Evolutionary conservation across 2,888 invertebrate genomes (phyloP).

Genomic region (Drosophila sordidula): DNA sequence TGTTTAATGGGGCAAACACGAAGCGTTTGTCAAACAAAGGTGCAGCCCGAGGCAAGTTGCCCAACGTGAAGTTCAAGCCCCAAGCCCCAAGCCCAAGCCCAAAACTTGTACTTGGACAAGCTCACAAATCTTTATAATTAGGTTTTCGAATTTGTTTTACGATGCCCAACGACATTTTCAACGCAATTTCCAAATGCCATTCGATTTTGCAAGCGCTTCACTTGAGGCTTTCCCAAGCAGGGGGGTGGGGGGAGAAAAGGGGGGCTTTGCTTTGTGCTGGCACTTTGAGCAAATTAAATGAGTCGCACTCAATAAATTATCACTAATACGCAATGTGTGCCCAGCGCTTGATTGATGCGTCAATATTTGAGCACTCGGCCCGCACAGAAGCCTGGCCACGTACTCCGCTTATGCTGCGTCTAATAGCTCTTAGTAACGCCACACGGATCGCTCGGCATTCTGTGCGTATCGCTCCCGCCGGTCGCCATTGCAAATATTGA

Average conservation of each 20-base stretch:
- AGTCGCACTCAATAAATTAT: conserved; percentile 77
- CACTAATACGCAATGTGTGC: conserved; percentile 75
- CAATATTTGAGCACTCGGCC: conserved; percentile 75
- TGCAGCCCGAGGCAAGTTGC: conserved; percentile 34
- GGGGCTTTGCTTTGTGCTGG: conserved; percentile 31
- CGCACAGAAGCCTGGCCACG: conserved; percentile 46
- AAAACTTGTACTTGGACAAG: conserved; percentile 15
- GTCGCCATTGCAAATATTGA: conserved; percentile 45
- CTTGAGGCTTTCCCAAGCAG: conserved; percentile 35
- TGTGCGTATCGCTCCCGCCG: conserved; percentile 18
- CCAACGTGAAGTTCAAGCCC: conserved; percentile 22
- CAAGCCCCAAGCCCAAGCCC: conserved; percentile 3
- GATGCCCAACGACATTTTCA: conserved; percentile 14
- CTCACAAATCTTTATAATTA: conserved; percentile 49
- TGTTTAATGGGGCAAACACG: conserved; percentile 1
- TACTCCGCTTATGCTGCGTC: conserved; percentile 2
- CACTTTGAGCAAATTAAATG: conserved; percentile 55
- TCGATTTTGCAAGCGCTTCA: conserved; percentile 65
- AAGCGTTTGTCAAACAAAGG: conserved; percentile 50
- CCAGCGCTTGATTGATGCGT: conserved; percentile 70
- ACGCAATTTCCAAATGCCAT: conserved; percentile 47
- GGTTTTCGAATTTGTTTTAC: conserved; percentile 25
- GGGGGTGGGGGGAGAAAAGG: conserved; percentile 7
- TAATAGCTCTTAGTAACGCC: conserved; percentile 15
- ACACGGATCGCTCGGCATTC: conserved; percentile 18